phyloP scores from a whole-genome alignment of 2,888 invertebrate genomes.

The Nomada fabriciana region DNA sequence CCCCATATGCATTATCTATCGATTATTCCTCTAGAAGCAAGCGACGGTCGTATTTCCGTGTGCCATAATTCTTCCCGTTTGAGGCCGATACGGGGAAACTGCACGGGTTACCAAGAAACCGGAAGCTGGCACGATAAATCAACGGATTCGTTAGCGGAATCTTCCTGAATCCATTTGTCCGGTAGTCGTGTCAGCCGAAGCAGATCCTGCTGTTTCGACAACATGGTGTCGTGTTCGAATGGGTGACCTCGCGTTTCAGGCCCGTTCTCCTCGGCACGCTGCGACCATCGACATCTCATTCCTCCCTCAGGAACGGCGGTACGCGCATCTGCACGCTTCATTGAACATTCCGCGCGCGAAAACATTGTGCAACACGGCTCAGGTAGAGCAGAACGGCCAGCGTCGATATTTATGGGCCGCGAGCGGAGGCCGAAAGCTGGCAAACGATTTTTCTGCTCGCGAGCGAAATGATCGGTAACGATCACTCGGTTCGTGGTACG shows the following conservation, averaged over 20 bases:
- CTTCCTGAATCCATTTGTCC: constrained; percentile 69
- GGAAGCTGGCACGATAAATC: constrained; percentile 74
- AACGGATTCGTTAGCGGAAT: constrained; percentile 76
- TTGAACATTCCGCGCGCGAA: constrained; percentile 76
- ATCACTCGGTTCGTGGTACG: constrained; percentile 12
- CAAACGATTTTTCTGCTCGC: constrained; percentile 23
- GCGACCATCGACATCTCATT: background rate
- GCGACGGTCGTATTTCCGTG: constrained; percentile 52
- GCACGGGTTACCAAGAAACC: constrained; percentile 36
- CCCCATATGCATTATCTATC: constrained; percentile 38
- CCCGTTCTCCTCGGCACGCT: constrained; percentile 27
- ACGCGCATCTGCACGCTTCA: constrained; percentile 76
- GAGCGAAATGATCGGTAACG: constrained; percentile 25
- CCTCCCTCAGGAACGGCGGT: constrained; percentile 7
- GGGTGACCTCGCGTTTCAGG: constrained; percentile 72
- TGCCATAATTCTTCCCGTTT: constrained; percentile 49
- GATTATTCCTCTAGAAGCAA: constrained; percentile 38
- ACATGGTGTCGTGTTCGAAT: constrained; percentile 77
- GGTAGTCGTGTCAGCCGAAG: constrained; percentile 63
- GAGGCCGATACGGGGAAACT: constrained; percentile 31
- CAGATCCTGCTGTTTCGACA: constrained; percentile 76
- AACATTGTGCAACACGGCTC: constrained; percentile 67
- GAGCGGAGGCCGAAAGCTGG: constrained; percentile 53
- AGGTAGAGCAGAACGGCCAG: constrained; percentile 56
- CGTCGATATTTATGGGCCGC: constrained; percentile 71